Conservation (phyloP, 2,797 vertebrate genomes). For the Falco peregrinus region DNA sequence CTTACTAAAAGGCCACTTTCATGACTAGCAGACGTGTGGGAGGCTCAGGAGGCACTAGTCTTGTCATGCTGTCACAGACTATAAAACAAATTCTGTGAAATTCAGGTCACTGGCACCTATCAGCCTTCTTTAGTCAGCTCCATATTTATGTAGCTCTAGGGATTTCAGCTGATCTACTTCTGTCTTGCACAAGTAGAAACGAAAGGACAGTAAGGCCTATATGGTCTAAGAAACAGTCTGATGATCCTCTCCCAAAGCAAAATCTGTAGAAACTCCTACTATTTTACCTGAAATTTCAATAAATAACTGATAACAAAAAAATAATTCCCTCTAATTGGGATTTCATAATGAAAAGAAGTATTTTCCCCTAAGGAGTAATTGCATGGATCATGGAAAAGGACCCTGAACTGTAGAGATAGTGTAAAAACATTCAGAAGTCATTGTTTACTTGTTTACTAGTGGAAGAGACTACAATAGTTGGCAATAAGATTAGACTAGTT, state of each 20-base stretch:
- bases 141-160: background rate
- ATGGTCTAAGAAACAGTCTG: background rate
- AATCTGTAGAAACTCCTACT: background rate
- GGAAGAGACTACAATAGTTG: background rate
- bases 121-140: conserved; percentile 7
- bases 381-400: background rate
- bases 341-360: background rate
- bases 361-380: background rate
- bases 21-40: background rate
- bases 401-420: background rate
- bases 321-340: background rate
- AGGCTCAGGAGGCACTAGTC: conserved; percentile 6
- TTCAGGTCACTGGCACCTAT: conserved; percentile 47
- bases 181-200: background rate
- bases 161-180: background rate
- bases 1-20: background rate
- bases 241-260: background rate
- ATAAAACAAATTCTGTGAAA: conserved; percentile 39
- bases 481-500: background rate
- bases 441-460: background rate
- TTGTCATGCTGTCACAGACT: conserved; percentile 18
- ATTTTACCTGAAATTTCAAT: background rate
- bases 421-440: background rate
- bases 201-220: background rate
- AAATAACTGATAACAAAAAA: background rate